phyloP scores from a whole-genome alignment of 1,140 invertebrate species.

The Drosophila grimshawi region DNA sequence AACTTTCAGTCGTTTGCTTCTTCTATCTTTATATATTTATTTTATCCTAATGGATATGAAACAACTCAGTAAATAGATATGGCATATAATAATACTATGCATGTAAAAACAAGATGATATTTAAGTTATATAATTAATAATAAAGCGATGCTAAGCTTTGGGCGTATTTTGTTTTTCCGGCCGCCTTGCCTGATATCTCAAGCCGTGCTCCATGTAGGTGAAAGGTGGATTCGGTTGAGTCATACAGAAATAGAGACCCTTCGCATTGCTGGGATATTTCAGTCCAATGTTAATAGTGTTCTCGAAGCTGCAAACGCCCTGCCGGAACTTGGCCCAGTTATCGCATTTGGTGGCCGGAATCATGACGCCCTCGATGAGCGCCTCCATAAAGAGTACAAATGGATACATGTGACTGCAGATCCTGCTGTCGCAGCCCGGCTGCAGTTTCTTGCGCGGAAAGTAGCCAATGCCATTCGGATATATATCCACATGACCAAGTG shows the following conservation, averaged over 20 bases:
- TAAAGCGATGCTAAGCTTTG: neutral
- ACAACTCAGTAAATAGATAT: neutral
- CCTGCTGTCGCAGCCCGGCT: constrained; percentile 73
- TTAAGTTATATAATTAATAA: neutral
- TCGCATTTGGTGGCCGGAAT: constrained; percentile 81
- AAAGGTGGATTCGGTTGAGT: constrained; percentile 78
- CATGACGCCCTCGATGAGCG: constrained; percentile 72
- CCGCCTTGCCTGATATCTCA: constrained; percentile 57
- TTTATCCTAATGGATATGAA: too few species aligned
- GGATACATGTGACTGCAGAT: constrained; percentile 81
- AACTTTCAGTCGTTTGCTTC: too few species aligned
- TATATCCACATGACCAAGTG: constrained; percentile 73
- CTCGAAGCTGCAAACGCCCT: constrained; percentile 67
- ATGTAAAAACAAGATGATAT: constrained; percentile 31
- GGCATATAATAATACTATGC: constrained; percentile 43
- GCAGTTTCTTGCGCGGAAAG: constrained; percentile 67
- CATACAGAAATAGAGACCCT: constrained; percentile 73
- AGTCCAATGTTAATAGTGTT: constrained; percentile 75
- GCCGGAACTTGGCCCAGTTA: constrained; percentile 75
- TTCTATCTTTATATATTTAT: too few species aligned
- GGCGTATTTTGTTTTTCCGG: constrained; percentile 1
- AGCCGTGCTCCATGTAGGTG: constrained; percentile 76
- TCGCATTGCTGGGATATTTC: constrained; percentile 59
- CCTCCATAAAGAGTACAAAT: constrained; percentile 79
- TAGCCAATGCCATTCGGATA: constrained; percentile 82